phyloP scores from a whole-genome alignment of 2,113 vertebrate species.

The Pampusana beccarii region DNA sequence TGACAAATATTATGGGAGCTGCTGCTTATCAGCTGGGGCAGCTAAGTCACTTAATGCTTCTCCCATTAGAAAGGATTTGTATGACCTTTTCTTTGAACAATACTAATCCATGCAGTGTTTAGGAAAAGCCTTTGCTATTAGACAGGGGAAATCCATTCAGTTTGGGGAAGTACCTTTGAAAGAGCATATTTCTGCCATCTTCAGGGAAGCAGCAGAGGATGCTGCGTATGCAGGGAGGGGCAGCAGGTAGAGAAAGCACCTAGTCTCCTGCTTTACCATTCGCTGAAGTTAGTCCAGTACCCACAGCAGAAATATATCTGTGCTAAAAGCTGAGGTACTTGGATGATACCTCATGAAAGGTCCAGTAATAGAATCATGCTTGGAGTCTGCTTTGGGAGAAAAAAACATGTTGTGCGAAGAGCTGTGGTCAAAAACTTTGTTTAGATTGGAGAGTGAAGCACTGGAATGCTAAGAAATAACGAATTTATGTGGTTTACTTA shows the following conservation, averaged over 20 bases:
- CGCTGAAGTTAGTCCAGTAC: background rate
- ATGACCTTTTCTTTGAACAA: constrained; percentile 18
- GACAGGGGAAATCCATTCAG: background rate
- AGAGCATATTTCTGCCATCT: background rate
- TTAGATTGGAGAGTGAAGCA: background rate
- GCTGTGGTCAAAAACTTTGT: background rate
- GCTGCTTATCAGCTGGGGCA: background rate
- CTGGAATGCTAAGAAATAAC: background rate
- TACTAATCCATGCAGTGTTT: background rate
- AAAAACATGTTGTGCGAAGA: background rate
- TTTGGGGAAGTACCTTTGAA: background rate
- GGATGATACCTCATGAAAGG: background rate
- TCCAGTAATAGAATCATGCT: background rate
- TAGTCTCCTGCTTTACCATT: background rate
- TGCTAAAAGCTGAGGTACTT: background rate
- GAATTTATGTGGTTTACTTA: background rate
- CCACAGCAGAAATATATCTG: background rate
- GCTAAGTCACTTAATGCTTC: constrained; percentile 27
- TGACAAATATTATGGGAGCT: background rate
- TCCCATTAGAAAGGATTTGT: constrained; percentile 19
- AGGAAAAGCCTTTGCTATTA: background rate
- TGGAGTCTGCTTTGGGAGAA: background rate
- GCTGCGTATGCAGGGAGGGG: background rate
- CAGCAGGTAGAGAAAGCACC: background rate
- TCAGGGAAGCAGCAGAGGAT: background rate